Evolutionary conservation across 2,888 invertebrate species (phyloP).

Genomic region (Amphimallon solstitiale): DNA sequence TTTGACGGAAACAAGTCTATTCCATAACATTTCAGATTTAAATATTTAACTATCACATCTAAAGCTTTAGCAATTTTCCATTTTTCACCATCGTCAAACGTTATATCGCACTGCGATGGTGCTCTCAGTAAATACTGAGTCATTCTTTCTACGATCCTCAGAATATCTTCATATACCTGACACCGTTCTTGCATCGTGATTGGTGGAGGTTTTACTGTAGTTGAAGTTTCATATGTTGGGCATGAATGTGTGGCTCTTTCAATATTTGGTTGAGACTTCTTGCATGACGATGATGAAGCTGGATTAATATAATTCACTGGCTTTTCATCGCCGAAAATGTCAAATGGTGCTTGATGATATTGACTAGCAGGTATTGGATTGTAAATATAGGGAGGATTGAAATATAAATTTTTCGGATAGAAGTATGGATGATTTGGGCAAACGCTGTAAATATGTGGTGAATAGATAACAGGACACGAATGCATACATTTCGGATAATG

Average conservation of each 20-base stretch:
- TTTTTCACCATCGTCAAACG: slow-evolving; percentile 22
- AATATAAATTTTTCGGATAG: not conserved
- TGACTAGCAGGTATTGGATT: not conserved
- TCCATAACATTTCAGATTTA: slow-evolving; percentile 14
- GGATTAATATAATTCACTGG: too few species aligned
- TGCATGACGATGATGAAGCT: too few species aligned
- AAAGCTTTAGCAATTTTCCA: slow-evolving; percentile 30
- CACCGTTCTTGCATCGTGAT: not conserved
- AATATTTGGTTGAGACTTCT: too few species aligned
- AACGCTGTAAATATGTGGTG: not conserved
- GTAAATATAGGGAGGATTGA: not conserved
- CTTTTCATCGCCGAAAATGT: too few species aligned
- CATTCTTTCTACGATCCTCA: slow-evolving; percentile 32
- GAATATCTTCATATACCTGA: slow-evolving; percentile 23
- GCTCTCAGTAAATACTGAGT: not conserved
- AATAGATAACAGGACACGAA: not conserved
- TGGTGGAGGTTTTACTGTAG: too few species aligned
- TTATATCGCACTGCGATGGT: not conserved
- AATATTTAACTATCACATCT: slow-evolving; percentile 16
- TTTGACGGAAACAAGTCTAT: not conserved
- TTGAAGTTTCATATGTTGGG: too few species aligned
- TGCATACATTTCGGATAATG: not conserved
- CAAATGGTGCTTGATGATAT: not conserved
- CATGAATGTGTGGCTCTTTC: too few species aligned
- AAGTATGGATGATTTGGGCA: not conserved